Evolutionary conservation across 2,797 vertebrate genomes (phyloP).

Genomic region (Bryconaethiops microstoma): DNA sequence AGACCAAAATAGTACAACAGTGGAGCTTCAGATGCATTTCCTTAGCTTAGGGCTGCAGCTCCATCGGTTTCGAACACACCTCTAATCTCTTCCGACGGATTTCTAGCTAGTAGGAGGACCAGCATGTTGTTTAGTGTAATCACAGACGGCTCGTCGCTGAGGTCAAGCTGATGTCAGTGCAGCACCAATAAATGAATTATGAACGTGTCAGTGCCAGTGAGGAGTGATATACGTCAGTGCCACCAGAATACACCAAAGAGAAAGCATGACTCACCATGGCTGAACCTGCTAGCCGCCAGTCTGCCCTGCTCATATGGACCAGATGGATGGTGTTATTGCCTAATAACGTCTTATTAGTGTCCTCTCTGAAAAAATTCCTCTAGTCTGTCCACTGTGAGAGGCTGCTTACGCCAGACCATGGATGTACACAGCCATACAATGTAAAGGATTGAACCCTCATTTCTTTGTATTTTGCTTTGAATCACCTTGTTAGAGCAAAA

Average conservation of each 20-base stretch:
- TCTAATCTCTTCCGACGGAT: not conserved
- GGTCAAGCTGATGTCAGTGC: not conserved
- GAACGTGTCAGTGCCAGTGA: not conserved
- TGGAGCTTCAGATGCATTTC: not conserved
- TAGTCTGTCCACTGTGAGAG: constrained; percentile 29
- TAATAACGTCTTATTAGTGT: constrained; percentile 54
- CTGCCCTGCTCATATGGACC: constrained; percentile 45
- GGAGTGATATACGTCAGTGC: constrained; percentile 21
- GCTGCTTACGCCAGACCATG: constrained; percentile 11
- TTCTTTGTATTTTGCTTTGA: no score
- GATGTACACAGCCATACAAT: not conserved
- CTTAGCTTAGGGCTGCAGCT: not conserved
- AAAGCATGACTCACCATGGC: constrained; percentile 5
- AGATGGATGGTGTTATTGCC: constrained; percentile 54
- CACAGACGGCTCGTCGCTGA: not conserved
- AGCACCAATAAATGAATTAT: not conserved
- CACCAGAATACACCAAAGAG: not conserved
- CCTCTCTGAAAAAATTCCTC: constrained; percentile 14
- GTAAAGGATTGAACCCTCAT: no score
- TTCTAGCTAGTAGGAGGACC: not conserved
- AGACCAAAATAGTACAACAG: not conserved
- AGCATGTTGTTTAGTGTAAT: not conserved
- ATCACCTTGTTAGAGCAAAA: no score
- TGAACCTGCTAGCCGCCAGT: constrained; percentile 38
- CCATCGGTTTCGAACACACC: not conserved